These are phyloP conservation scores for Halictus quadricinctus DNA, from an alignment of 2,888 invertebrate species.

Conservation along the genomic window DNA sequence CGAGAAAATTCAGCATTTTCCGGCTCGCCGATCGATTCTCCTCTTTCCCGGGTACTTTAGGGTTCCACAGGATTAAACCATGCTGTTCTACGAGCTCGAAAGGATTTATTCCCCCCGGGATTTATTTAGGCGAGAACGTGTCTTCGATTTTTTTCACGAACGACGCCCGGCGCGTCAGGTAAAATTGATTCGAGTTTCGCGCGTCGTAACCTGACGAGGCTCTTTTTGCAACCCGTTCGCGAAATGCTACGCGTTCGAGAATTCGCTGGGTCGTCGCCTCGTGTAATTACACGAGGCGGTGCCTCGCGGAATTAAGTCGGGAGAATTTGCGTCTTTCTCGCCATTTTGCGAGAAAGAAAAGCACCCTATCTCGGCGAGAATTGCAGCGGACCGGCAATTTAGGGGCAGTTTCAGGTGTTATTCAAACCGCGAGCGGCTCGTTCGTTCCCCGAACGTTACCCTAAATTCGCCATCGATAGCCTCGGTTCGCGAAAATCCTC, in stretches of 20 bases:
- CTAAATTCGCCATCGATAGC: not conserved
- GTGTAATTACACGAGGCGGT: slow-evolving; percentile 19
- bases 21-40: not conserved
- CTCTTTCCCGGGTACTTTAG: not conserved
- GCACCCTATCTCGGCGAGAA: slow-evolving; percentile 34
- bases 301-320: slow-evolving; percentile 19
- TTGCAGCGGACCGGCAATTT: slow-evolving; percentile 46
- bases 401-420: slow-evolving; percentile 29
- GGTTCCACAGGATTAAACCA: not conserved
- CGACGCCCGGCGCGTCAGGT: not conserved
- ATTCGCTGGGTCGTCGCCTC: slow-evolving; percentile 26
- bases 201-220: not conserved
- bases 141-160: not conserved
- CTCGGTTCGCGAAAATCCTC: not conserved
- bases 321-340: slow-evolving; percentile 41
- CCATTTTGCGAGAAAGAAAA: slow-evolving; percentile 20
- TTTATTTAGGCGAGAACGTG: slow-evolving; percentile 17
- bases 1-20: not conserved
- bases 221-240: not conserved
- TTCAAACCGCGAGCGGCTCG: not conserved
- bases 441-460: not conserved
- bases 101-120: slow-evolving; percentile 22
- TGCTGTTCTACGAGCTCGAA: not conserved
- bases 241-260: slow-evolving; percentile 12
- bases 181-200: slow-evolving; percentile 19